Evolutionary conservation across 2,888 invertebrate genomes (phyloP).

Genomic region (Sinohyriopsis cumingii): DNA sequence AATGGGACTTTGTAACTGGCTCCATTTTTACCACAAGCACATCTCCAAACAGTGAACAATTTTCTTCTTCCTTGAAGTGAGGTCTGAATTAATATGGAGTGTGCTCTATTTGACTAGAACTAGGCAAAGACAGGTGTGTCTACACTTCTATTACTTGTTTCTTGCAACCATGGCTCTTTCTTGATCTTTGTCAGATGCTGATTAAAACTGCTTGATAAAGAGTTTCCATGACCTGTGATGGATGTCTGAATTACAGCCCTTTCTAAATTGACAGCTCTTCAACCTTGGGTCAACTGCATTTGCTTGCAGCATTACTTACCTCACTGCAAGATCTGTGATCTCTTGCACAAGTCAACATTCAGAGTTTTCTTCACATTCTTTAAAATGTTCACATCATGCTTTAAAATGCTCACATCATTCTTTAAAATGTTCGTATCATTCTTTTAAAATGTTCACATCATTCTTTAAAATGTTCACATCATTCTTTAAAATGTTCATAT

Average conservation of each 20-base stretch:
- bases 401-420: too few species aligned
- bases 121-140: too few species aligned
- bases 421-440: too few species aligned
- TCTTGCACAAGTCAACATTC: slow-evolving; percentile 3
- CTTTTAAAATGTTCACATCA: too few species aligned
- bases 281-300: slow-evolving; percentile 7
- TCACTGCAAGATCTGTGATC: slow-evolving; percentile 5
- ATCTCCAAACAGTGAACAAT: neutral
- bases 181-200: slow-evolving; percentile 2
- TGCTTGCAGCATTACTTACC: slow-evolving; percentile 3
- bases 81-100: slow-evolving; percentile 3
- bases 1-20: too few species aligned
- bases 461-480: too few species aligned
- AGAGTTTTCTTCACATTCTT: slow-evolving; percentile 2
- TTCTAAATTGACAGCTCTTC: neutral
- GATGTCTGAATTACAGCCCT: slow-evolving; percentile 3
- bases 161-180: slow-evolving; percentile 2
- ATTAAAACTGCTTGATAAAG: slow-evolving; percentile 2
- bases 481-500: too few species aligned
- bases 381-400: too few species aligned
- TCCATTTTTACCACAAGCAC: too few species aligned
- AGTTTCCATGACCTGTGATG: neutral
- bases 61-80: slow-evolving; percentile 9
- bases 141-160: too few species aligned
- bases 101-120: neutral